phyloP scores from a whole-genome alignment of 2,797 vertebrate genomes.

The Paguma larvata region DNA sequence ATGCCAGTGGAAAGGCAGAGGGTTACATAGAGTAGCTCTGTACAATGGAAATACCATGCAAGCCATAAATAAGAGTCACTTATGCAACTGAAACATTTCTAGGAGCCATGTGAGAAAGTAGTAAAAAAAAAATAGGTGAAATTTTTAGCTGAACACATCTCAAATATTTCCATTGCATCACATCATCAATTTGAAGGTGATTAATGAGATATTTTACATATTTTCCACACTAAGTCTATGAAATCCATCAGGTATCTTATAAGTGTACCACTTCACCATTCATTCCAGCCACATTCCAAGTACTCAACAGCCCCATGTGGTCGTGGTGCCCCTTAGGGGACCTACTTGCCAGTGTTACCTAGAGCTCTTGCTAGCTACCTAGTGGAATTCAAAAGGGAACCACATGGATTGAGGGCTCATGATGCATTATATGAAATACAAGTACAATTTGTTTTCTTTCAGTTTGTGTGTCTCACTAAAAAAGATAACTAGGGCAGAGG shows the following conservation, averaged over 20 bases:
- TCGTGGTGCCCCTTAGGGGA: neutral
- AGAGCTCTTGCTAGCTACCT: neutral
- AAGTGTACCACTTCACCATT: neutral
- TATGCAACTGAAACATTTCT: neutral
- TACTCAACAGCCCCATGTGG: too few species aligned
- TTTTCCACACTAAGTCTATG: neutral
- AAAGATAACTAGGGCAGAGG: neutral
- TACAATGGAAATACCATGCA: neutral
- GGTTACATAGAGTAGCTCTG: neutral
- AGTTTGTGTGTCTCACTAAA: neutral
- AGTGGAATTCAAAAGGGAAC: neutral
- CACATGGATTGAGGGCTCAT: neutral
- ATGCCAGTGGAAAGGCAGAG: neutral
- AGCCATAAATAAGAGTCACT: neutral
- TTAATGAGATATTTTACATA: neutral
- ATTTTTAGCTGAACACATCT: neutral
- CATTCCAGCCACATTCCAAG: neutral
- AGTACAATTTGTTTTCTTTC: slow-evolving; percentile 27
- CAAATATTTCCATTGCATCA: slow-evolving; percentile 9
- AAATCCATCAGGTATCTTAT: neutral
- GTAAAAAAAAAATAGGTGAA: neutral
- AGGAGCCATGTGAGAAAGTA: neutral
- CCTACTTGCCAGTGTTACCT: neutral
- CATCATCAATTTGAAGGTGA: slow-evolving; percentile 40
- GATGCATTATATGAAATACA: neutral